Evolutionary conservation across 2,113 vertebrate species (phyloP).

Genomic region (Mesoclemmys tuberculata): DNA sequence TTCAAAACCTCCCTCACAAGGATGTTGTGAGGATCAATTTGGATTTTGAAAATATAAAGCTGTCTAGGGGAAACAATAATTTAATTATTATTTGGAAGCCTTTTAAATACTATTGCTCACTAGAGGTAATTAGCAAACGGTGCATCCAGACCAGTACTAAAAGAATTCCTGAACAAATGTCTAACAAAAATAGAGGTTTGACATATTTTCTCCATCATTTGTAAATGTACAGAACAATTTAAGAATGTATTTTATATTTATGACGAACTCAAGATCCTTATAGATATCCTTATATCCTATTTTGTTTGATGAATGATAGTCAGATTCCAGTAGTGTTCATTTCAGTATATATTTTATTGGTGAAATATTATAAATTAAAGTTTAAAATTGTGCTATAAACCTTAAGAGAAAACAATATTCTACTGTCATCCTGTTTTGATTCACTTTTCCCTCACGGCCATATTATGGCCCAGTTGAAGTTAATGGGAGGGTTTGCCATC

Average conservation of each 20-base stretch:
- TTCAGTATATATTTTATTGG: background rate
- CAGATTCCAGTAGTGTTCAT: background rate
- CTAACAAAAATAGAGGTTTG: background rate
- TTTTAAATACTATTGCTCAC: slow-evolving; percentile 37
- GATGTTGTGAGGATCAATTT: slow-evolving; percentile 10
- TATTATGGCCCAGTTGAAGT: background rate
- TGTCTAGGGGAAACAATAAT: slow-evolving; percentile 12
- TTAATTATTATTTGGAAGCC: slow-evolving; percentile 21
- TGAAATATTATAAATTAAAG: background rate
- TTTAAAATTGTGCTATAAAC: background rate
- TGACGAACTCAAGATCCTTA: background rate
- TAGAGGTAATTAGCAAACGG: slow-evolving; percentile 10
- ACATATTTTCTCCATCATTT: slow-evolving; percentile 26
- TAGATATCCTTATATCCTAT: background rate
- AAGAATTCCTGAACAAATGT: slow-evolving; percentile 25
- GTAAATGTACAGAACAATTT: background rate
- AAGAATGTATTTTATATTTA: background rate
- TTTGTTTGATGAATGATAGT: background rate
- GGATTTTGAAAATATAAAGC: slow-evolving; percentile 35
- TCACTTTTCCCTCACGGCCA: background rate
- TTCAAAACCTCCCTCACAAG: background rate
- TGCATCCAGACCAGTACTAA: background rate
- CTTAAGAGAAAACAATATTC: background rate
- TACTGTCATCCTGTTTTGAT: background rate
- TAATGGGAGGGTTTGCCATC: background rate